A percentile compares a stretch with the other conserved stretches of the same genome.
Conservation (phyloP, 1,140 invertebrate genomes). For the Drosophila arizonae region DNA sequence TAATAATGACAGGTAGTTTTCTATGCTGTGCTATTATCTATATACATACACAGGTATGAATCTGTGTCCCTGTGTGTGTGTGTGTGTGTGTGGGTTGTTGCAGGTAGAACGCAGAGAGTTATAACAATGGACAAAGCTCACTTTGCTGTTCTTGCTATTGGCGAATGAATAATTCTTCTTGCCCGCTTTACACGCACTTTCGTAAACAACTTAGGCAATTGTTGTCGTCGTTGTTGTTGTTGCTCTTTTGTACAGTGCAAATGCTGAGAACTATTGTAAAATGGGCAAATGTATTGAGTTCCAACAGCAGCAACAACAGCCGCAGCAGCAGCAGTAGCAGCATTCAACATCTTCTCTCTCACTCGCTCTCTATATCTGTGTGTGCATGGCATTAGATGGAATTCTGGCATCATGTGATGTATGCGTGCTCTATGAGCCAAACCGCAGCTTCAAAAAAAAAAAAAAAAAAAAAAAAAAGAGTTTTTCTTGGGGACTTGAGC, state of each 20-base stretch:
- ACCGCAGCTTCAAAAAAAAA: slow-evolving; percentile 10
- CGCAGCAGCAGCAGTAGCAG: background rate
- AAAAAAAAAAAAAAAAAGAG: background rate
- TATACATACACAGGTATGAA: slow-evolving; percentile 16
- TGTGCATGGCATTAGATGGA: slow-evolving; percentile 25
- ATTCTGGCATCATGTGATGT: slow-evolving; percentile 62
- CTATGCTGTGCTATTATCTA: slow-evolving; percentile 54
- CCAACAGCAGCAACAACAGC: slow-evolving; percentile 15
- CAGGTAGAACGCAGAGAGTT: slow-evolving; percentile 53
- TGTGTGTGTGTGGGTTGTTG: slow-evolving; percentile 64
- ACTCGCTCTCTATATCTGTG: background rate
- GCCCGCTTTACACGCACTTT: slow-evolving; percentile 74
- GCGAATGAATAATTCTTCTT: slow-evolving; percentile 72
- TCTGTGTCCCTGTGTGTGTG: slow-evolving; percentile 22
- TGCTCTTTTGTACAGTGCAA: slow-evolving; percentile 61
- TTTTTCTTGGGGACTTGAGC: background rate
- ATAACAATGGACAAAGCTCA: slow-evolving; percentile 34
- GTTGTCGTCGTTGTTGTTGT: slow-evolving; percentile 32
- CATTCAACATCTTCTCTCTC: background rate
- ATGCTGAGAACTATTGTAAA: slow-evolving; percentile 57
- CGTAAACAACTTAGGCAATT: slow-evolving; percentile 76
- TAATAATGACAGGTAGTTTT: slow-evolving; percentile 78
- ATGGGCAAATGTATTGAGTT: slow-evolving; percentile 40
- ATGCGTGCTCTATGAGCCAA: slow-evolving; percentile 48
- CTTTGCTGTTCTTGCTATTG: slow-evolving; percentile 16